Conservation (phyloP, 1,140 invertebrate genomes). For the Drosophila varians region DNA sequence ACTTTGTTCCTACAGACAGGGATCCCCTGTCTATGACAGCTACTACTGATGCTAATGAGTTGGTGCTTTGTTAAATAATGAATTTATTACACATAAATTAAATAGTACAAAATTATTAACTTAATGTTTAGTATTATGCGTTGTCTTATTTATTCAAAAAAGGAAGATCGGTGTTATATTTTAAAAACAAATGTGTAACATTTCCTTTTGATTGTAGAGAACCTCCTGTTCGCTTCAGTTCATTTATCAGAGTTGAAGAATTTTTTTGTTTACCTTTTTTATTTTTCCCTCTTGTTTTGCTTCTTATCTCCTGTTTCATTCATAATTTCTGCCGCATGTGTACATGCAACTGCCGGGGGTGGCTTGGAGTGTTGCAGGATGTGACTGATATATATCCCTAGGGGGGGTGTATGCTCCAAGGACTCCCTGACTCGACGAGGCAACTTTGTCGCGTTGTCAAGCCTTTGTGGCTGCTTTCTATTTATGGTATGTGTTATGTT, state of each 20-base stretch:
- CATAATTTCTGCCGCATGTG: conserved; percentile 67
- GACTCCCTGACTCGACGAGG: not conserved
- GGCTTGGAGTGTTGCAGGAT: conserved; percentile 46
- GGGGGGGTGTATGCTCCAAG: conserved; percentile 1
- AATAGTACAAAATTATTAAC: too few species aligned
- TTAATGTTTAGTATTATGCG: too few species aligned
- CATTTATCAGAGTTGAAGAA: too few species aligned
- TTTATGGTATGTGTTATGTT: conserved; percentile 56
- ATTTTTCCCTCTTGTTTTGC: conserved; percentile 14
- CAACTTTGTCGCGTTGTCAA: conserved; percentile 72
- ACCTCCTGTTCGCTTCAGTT: too few species aligned
- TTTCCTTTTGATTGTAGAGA: not conserved
- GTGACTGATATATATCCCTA: conserved; percentile 23
- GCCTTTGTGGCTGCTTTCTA: conserved; percentile 74
- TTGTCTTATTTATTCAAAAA: not conserved
- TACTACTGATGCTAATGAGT: conserved; percentile 32
- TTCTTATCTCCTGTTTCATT: conserved; percentile 68
- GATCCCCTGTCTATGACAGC: not conserved
- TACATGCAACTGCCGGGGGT: conserved; percentile 27
- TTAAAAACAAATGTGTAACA: not conserved
- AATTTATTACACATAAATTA: conserved; percentile 15
- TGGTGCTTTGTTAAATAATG: conserved; percentile 1
- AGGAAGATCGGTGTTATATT: too few species aligned
- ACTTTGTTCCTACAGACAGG: conserved; percentile 15
- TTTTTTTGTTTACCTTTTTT: not conserved